Percentiles rank a stretch among this genome's conserved stretches.
Evolutionary conservation across 2,113 vertebrate genomes (phyloP).

Genomic region (Dromiciops gliroides): DNA sequence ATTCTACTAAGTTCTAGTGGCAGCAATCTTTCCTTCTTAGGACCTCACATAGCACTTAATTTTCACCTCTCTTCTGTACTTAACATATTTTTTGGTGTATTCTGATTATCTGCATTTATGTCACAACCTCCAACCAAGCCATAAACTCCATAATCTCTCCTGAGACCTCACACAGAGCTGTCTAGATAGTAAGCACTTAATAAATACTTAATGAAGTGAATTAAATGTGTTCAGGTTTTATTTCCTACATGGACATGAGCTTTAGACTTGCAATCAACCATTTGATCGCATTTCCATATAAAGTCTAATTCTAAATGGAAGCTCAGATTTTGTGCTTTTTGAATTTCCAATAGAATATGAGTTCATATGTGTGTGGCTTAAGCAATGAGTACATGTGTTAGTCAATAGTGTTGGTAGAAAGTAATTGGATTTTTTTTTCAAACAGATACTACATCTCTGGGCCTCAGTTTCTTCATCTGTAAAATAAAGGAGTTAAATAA

Average conservation of each 20-base stretch:
- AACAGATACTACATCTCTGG: neutral
- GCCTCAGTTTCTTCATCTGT: neutral
- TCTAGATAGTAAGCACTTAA: neutral
- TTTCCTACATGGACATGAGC: neutral
- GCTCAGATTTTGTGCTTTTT: conserved; percentile 14
- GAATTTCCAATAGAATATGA: conserved; percentile 22
- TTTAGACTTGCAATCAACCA: conserved; percentile 18
- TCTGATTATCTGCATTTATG: neutral
- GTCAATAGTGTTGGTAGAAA: neutral
- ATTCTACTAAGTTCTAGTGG: neutral
- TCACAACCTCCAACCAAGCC: neutral
- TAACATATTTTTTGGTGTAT: neutral
- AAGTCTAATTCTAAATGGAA: conserved; percentile 47
- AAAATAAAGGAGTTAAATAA: neutral
- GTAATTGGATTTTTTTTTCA: neutral
- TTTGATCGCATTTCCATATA: conserved; percentile 20
- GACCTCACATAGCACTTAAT: neutral
- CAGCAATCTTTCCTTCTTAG: neutral
- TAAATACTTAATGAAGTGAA: neutral
- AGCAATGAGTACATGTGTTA: neutral
- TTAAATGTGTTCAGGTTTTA: neutral
- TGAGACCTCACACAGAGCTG: neutral
- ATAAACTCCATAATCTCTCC: neutral
- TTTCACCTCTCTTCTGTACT: neutral
- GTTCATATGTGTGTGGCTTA: neutral